These are phyloP conservation scores for Pseudopipra pipra DNA, from an alignment of 2,113 vertebrate genomes.

Conservation along the genomic window DNA sequence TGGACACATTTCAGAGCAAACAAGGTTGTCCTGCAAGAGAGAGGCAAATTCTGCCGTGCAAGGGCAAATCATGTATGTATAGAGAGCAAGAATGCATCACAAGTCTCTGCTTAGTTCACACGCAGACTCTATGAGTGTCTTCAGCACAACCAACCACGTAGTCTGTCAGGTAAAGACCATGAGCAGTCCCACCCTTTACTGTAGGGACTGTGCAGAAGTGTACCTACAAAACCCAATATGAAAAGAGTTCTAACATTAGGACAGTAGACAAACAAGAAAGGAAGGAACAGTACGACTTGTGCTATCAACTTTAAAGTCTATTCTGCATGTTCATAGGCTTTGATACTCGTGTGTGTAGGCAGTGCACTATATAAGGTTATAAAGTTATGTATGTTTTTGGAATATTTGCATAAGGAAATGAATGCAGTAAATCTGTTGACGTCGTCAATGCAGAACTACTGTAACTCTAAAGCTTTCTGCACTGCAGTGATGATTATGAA, in stretches of 20 bases:
- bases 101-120: neutral
- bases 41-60: neutral
- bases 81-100: neutral
- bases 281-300: neutral
- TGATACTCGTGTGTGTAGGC: neutral
- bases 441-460: constrained; percentile 57
- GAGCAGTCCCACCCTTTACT: neutral
- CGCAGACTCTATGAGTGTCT: neutral
- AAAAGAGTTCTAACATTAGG: neutral
- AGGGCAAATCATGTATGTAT: accelerated
- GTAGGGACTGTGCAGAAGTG: neutral
- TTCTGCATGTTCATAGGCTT: neutral
- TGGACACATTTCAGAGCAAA: neutral
- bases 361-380: constrained; percentile 4
- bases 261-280: neutral
- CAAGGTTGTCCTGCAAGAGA: neutral
- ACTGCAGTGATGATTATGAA: constrained; percentile 78
- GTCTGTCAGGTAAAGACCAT: neutral
- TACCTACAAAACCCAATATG: neutral
- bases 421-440: constrained; percentile 60
- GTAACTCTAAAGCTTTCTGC: constrained; percentile 70
- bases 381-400: constrained; percentile 10
- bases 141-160: neutral
- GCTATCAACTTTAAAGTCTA: neutral
- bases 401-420: constrained; percentile 65